These are phyloP conservation scores for Struthio camelus DNA, from an alignment of 2,113 vertebrate species.

Conservation along the genomic window DNA sequence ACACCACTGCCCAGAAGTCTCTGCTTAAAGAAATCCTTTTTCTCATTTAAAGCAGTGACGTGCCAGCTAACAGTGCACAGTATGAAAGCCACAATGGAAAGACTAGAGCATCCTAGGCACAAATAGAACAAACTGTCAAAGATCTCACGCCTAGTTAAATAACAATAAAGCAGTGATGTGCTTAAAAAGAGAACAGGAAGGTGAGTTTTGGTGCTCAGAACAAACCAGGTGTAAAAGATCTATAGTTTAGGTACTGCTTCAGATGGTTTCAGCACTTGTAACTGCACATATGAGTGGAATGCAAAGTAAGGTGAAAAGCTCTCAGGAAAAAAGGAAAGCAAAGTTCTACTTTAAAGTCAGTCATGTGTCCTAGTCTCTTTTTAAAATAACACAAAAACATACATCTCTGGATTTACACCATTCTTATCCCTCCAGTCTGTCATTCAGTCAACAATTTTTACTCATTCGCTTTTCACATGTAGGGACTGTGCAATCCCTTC, in stretches of 20 bases:
- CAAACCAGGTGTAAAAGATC: not conserved
- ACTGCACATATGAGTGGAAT: not conserved
- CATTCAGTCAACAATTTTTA: not conserved
- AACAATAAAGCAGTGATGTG: not conserved
- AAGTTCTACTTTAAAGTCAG: not conserved
- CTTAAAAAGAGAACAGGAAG: not conserved
- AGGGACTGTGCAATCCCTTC: not conserved
- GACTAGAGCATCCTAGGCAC: not conserved
- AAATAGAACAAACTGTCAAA: not conserved
- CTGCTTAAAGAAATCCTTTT: not conserved
- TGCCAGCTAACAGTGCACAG: not conserved
- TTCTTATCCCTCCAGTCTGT: not conserved
- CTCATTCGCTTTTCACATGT: not conserved
- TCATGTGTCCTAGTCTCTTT: not conserved
- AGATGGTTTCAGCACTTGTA: not conserved
- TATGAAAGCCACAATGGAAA: not conserved
- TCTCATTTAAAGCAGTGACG: not conserved
- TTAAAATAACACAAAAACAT: not conserved
- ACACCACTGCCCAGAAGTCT: not conserved
- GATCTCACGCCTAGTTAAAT: not conserved
- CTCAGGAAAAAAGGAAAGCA: not conserved
- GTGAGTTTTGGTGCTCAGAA: not conserved
- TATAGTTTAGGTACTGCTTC: not conserved
- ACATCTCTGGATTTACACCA: not conserved
- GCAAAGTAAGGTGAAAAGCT: not conserved